phyloP scores from a whole-genome alignment of 2,888 invertebrate genomes.

The Chrysodeixis includens region DNA sequence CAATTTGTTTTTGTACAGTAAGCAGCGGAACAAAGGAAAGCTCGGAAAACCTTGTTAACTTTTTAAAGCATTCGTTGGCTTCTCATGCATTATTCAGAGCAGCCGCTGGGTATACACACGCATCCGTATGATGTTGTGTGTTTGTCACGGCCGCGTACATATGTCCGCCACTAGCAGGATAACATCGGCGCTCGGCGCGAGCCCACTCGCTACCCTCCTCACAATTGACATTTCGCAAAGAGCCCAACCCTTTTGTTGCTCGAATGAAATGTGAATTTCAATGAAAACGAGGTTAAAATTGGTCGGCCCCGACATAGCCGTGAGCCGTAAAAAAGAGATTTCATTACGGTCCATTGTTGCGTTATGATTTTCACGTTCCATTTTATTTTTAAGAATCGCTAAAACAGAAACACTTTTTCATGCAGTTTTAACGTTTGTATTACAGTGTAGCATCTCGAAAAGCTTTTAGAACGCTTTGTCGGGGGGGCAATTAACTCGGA shows the following conservation, averaged over 20 bases:
- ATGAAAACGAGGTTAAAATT: constrained; percentile 85
- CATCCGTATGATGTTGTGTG: constrained; percentile 65
- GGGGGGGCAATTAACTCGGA: constrained; percentile 78
- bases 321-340: constrained; percentile 68
- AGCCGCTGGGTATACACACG: constrained; percentile 67
- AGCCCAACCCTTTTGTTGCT: constrained; percentile 82
- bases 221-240: constrained; percentile 84
- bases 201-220: constrained; percentile 75
- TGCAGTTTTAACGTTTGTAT: constrained; percentile 75
- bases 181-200: constrained; percentile 58
- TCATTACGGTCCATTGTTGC: constrained; percentile 84
- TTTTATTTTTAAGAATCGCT: constrained; percentile 78
- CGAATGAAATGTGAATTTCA: constrained; percentile 85
- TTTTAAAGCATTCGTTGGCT: constrained; percentile 85
- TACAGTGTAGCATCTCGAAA: constrained; percentile 70
- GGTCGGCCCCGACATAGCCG: constrained; percentile 75
- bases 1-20: constrained; percentile 81
- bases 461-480: constrained; percentile 74
- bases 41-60: constrained; percentile 87
- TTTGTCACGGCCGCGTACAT: constrained; percentile 71
- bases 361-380: constrained; percentile 82
- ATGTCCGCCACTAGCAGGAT: constrained; percentile 71
- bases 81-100: constrained; percentile 84
- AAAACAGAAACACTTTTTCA: constrained; percentile 72
- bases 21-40: constrained; percentile 85